Percentiles rank a stretch among this genome's conserved stretches.
These are phyloP conservation scores for Eilema sororculum DNA, from an alignment of 2,888 invertebrate genomes.

Conservation along the genomic window DNA sequence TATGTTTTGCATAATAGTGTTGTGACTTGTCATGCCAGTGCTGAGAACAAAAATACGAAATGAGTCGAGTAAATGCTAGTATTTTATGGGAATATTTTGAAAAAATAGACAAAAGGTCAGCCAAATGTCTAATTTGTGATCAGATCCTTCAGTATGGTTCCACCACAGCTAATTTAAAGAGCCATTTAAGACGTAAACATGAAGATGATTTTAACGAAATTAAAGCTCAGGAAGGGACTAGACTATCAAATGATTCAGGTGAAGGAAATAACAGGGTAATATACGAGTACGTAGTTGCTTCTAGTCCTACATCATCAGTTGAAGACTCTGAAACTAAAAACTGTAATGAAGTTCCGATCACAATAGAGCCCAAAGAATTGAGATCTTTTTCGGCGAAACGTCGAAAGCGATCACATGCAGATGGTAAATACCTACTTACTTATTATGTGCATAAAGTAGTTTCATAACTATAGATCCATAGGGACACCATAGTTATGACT, in stretches of 20 bases:
- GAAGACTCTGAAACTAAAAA: neutral
- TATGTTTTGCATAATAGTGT: neutral
- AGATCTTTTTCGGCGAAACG: neutral
- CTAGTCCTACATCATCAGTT: slow-evolving; percentile 6
- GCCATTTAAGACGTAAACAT: slow-evolving; percentile 5
- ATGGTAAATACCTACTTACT: neutral
- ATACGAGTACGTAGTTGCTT: slow-evolving; percentile 7
- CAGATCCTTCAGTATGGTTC: neutral
- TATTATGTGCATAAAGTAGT: no score
- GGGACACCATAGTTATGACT: neutral
- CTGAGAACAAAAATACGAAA: neutral
- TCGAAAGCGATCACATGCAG: neutral
- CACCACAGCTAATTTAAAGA: slow-evolving; percentile 7
- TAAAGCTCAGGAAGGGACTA: neutral
- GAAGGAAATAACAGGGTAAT: neutral
- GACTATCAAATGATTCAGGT: neutral
- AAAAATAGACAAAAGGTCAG: neutral
- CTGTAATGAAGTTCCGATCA: neutral
- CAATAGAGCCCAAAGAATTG: neutral
- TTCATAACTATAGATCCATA: no score
- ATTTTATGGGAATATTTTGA: slow-evolving; percentile 9
- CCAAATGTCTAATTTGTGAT: slow-evolving; percentile 8
- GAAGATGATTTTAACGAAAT: neutral
- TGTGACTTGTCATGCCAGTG: neutral
- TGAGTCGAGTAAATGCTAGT: neutral